Conservation (phyloP, 2,113 vertebrate species). For the Cyprinodon brontotheroides region DNA sequence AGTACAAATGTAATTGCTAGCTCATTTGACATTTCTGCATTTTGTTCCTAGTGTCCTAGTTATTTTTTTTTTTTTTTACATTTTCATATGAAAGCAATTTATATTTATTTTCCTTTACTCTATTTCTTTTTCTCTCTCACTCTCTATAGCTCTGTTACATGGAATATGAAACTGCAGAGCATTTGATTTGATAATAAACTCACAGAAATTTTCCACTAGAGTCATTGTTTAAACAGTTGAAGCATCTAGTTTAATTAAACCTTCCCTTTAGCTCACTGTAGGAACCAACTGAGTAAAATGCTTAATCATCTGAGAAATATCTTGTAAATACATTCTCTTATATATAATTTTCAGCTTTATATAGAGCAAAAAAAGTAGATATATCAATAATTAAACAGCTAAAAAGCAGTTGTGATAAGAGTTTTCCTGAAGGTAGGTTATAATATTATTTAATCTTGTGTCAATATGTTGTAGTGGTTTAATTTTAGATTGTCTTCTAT, state of each 20-base stretch:
- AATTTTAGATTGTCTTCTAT: not conserved
- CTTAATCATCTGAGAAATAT: constrained; percentile 50
- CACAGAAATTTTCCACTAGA: constrained; percentile 45
- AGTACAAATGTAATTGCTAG: constrained; percentile 36
- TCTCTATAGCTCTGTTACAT: constrained; percentile 22
- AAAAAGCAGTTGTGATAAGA: not conserved
- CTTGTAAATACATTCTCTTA: constrained; percentile 58
- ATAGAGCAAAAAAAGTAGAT: constrained; percentile 26
- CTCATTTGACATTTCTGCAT: constrained; percentile 30
- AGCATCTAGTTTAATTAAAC: constrained; percentile 49
- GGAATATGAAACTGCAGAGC: constrained; percentile 50
- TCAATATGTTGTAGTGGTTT: not conserved
- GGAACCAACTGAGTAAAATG: constrained; percentile 39
- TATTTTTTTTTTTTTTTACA: constrained; percentile 31
- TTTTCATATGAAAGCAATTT: constrained; percentile 45
- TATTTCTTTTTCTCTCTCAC: not conserved
- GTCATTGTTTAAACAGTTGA: constrained; percentile 29
- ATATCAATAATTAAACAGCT: not conserved
- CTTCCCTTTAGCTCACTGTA: constrained; percentile 57
- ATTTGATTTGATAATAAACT: constrained; percentile 69
- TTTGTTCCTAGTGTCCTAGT: constrained; percentile 14
- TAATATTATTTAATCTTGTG: too few species aligned
- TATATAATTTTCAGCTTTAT: constrained; percentile 42
- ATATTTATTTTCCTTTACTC: constrained; percentile 40
- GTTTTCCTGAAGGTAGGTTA: too few species aligned